Percentiles rank a stretch among this genome's conserved stretches.
These are phyloP conservation scores for Aramus guarauna DNA, from an alignment of 2,113 vertebrate genomes.

Conservation along the genomic window DNA sequence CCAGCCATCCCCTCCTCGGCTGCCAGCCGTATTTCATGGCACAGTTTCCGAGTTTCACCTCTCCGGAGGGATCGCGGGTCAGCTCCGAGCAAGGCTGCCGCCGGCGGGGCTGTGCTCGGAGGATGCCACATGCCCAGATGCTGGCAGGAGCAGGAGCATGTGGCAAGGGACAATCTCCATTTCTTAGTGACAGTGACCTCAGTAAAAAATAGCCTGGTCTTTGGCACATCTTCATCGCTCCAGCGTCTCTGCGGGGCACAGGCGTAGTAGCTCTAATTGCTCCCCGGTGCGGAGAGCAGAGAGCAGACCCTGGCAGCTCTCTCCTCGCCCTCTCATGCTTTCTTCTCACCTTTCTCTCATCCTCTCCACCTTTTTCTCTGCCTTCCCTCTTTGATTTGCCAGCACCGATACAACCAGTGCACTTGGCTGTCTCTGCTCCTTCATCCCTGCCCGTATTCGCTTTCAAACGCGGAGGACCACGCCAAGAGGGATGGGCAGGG, in stretches of 20 bases:
- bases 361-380: background rate
- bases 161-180: slow-evolving; percentile 12
- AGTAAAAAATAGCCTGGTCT: slow-evolving; percentile 22
- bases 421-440: background rate
- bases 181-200: slow-evolving; percentile 41
- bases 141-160: background rate
- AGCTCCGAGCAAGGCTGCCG: background rate
- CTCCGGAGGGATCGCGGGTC: background rate
- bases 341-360: background rate
- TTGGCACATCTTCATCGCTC: slow-evolving; percentile 20
- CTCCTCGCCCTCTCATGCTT: background rate
- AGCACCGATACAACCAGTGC: rapidly evolving
- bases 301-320: background rate
- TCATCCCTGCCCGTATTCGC: background rate
- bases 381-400: background rate
- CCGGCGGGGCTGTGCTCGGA: rapidly evolving
- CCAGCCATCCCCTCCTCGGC: background rate
- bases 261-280: slow-evolving; percentile 8
- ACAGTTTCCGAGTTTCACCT: background rate
- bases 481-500: background rate
- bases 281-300: background rate
- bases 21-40: background rate
- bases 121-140: background rate
- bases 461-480: background rate
- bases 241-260: background rate